Base-by-base conservation (phyloP, 2,797 vertebrate species). In the Scomberomorus guttatus region DNA sequence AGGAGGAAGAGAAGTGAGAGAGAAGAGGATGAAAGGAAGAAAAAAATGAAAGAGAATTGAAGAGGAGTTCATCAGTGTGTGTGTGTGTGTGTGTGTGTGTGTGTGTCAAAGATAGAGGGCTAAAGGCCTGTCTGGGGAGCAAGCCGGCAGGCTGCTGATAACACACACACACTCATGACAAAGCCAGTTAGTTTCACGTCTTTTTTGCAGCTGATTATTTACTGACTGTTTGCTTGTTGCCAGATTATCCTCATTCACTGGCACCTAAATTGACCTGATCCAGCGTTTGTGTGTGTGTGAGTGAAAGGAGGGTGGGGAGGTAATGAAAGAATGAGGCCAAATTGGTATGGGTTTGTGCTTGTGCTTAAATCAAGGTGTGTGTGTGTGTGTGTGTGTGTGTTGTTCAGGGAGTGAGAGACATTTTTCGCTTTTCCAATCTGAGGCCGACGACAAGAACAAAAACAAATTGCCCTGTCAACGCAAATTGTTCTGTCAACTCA, bases 401-500 rank as follows among this genome's bases (percentile, higher is more conserved):
- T 18, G 20, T 11, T 48, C 17, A 42, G 61, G 55, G 29, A 50
- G 15, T 29, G 24, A 58, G 34, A 75, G 50, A 78, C 50, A 37
- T 72, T 79, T 82, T 52, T 0, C 2, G 6, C 48, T 76, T 87
- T 86, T 80, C 68, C 72, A 90, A 90, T 88, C 65, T 75, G 59
- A 78, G 70, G 61, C 71, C 0, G 55, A 60, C 52, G 34, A 83
- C 79, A 74, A 72, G 52, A 81, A 82, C 79, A 80, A 86, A 87
- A 85, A 87, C 79, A 87, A 90, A 89, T 87, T 76, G 70, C 55
- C 66, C 80, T 85, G 88, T 88, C 93, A 87, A 82, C 51, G 15
- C 67, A 90, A 83, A 89, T 84, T 77, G 86, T 83, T 82, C 79
- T 78, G 85, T 87, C 86, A 81, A 75, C 54, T 78, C 63, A 72